Conservation (phyloP, 2,797 vertebrate genomes). For the Streptopelia turtur region DNA sequence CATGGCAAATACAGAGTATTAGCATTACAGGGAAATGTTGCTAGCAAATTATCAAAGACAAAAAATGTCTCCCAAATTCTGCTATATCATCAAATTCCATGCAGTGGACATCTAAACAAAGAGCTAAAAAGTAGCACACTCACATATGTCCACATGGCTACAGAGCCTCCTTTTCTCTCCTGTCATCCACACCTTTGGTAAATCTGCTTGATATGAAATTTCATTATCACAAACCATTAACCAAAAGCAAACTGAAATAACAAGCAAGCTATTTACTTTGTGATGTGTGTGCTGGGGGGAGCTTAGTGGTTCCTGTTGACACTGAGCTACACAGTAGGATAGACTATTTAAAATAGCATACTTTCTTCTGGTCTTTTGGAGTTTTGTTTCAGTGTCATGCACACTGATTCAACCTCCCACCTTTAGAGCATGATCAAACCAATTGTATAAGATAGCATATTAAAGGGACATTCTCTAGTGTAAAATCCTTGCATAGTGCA, state of each 20-base stretch:
- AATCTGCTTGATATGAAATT: not conserved
- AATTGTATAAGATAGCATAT: not conserved
- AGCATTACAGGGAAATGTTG: not conserved
- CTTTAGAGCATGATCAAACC: not conserved
- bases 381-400: not conserved
- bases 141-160: fast-evolving
- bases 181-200: not conserved
- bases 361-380: not conserved
- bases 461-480: not conserved
- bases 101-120: not conserved
- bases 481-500: not conserved
- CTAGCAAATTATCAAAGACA: not conserved
- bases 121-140: not conserved
- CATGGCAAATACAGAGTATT: not conserved
- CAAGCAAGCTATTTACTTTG: not conserved
- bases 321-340: not conserved
- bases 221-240: not conserved
- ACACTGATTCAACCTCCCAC: not conserved
- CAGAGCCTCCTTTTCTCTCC: not conserved
- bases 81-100: not conserved
- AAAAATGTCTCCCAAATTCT: not conserved
- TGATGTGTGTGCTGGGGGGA: not conserved
- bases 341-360: not conserved
- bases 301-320: not conserved
- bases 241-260: not conserved